Conservation (phyloP, 2,888 invertebrate species). For the Busseola fusca region DNA sequence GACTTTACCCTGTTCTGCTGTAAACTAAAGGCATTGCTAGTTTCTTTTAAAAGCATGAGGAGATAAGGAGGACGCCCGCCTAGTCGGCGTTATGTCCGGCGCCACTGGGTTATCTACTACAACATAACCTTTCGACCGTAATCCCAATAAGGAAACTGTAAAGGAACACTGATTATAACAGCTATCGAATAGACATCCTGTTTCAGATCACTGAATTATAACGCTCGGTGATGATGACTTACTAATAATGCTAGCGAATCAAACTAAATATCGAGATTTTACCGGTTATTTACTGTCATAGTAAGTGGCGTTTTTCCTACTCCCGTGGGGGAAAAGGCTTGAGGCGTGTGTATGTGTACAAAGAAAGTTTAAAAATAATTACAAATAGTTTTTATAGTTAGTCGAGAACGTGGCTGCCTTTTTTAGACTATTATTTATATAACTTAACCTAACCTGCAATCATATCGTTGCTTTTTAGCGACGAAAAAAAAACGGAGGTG, state of each 20-base stretch:
- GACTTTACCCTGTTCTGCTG: slow-evolving; percentile 23
- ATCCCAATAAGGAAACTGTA: slow-evolving; percentile 64
- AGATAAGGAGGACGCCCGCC: slow-evolving; percentile 78
- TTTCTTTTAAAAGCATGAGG: slow-evolving; percentile 81
- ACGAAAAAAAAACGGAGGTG: too few relatives aligned
- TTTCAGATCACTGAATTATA: slow-evolving; percentile 8
- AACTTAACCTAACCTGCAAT: not conserved
- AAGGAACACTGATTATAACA: slow-evolving; percentile 41
- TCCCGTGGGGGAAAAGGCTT: not conserved
- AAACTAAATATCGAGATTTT: not conserved
- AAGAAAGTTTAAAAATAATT: not conserved
- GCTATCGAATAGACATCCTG: slow-evolving; percentile 12
- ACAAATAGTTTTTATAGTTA: not conserved
- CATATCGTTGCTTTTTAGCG: not conserved
- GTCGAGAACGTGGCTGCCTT: not conserved
- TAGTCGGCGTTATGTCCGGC: slow-evolving; percentile 66
- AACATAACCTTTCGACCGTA: slow-evolving; percentile 67
- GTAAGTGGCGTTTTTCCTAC: not conserved
- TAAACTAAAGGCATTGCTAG: slow-evolving; percentile 69
- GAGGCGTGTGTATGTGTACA: not conserved
- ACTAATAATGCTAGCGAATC: not conserved
- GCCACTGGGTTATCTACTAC: slow-evolving; percentile 52
- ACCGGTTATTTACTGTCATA: not conserved
- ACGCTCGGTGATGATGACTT: not conserved
- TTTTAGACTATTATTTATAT: not conserved